Conservation (phyloP, 2,888 invertebrate species). For the Drosophila paracracens region DNA sequence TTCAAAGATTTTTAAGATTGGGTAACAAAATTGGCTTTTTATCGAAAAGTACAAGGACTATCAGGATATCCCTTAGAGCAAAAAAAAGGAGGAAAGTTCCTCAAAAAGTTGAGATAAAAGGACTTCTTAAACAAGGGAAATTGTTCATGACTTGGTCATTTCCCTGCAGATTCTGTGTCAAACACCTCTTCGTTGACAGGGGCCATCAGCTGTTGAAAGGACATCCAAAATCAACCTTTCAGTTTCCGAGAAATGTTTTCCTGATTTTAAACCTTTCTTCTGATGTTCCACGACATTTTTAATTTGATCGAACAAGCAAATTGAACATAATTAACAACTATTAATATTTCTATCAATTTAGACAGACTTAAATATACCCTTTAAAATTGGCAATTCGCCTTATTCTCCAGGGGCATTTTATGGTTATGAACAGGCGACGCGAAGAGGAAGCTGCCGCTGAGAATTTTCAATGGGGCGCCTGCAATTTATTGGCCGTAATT, state of each 20-base stretch:
- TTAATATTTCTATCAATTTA: neutral
- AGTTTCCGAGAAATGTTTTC: neutral
- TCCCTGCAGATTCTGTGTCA: neutral
- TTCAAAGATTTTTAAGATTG: too few species aligned
- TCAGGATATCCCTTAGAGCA: neutral
- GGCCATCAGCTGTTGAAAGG: neutral
- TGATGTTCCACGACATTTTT: neutral
- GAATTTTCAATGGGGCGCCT: constrained; percentile 1
- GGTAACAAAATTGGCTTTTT: too few species aligned
- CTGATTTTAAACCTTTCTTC: neutral
- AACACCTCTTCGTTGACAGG: neutral
- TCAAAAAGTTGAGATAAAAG: neutral
- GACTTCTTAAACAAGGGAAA: neutral
- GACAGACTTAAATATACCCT: neutral
- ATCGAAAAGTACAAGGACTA: too few species aligned
- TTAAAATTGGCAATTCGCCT: neutral
- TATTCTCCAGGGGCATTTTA: constrained; percentile 37
- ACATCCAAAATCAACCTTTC: neutral
- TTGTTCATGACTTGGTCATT: neutral
- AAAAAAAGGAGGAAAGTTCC: neutral
- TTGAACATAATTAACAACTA: neutral
- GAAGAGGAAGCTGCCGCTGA: constrained; percentile 19
- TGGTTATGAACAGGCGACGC: constrained; percentile 49
- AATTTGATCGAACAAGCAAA: neutral
- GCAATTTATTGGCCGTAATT: constrained; percentile 35